Percentiles rank a stretch among this genome's conserved stretches.
These are phyloP conservation scores for Drosophila navojoa DNA, from an alignment of 1,140 invertebrate genomes.

Conservation along the genomic window DNA sequence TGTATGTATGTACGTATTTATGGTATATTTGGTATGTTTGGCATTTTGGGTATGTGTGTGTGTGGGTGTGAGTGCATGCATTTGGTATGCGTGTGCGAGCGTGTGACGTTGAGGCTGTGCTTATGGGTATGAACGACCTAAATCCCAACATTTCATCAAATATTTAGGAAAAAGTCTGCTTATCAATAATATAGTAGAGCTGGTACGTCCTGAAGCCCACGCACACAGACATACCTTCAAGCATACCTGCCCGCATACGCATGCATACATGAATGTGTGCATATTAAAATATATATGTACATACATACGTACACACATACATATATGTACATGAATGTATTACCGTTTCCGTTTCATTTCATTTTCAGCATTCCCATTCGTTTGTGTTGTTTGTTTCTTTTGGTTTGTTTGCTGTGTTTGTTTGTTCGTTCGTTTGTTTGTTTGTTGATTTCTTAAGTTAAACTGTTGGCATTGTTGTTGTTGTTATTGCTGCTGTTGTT, in stretches of 20 bases:
- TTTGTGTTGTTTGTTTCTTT: constrained; percentile 38
- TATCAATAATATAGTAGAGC: constrained; percentile 38
- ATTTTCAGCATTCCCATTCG: constrained; percentile 44
- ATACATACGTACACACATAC: too few relatives aligned
- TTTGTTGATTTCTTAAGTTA: constrained; percentile 55
- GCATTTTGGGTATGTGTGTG: too few relatives aligned
- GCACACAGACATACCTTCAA: constrained; percentile 6
- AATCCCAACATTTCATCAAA: constrained; percentile 51
- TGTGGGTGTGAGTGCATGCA: not conserved
- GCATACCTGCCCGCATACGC: not conserved
- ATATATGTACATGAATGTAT: constrained; percentile 39
- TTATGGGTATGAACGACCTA: constrained; percentile 27
- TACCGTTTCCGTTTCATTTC: constrained; percentile 39
- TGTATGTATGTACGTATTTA: not conserved
- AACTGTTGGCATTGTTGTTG: constrained; percentile 62
- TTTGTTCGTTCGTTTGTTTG: constrained; percentile 52
- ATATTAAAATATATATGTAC: constrained; percentile 36
- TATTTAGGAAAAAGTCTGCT: constrained; percentile 41
- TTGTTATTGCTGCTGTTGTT: constrained; percentile 53
- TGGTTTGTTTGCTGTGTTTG: constrained; percentile 33
- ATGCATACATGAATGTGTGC: constrained; percentile 23
- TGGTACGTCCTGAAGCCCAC: constrained; percentile 37
- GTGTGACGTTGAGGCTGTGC: constrained; percentile 16
- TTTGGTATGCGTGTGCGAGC: constrained; percentile 12
- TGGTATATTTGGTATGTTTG: too few relatives aligned